Base-by-base conservation (phyloP, 2,113 vertebrate genomes). In the Phaethon lepturus region DNA sequence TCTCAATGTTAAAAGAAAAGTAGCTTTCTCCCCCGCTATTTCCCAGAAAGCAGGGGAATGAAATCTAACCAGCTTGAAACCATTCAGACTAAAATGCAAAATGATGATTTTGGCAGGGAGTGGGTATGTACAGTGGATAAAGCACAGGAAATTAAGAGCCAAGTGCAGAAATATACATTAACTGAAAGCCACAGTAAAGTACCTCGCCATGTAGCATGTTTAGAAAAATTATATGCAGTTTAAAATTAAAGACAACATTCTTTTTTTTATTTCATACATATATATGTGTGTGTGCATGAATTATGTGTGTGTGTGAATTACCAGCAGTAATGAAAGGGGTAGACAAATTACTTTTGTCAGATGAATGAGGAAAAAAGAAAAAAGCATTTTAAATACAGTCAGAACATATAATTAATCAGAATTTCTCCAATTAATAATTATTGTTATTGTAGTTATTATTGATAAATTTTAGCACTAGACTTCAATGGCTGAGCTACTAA, bases 381-480 rank as follows among this genome's bases (percentile, higher is more conserved):
- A 89, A 75, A 91, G 4, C 52, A 59, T 86, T 97, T 97, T 95
- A 93, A 93, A 88, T 93, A 86, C 85, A 91, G 55, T 60, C 94
- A 93, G 76, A 98, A 69, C 47, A 62, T 71, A 83, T 97, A 95
- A 89, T 97, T 97, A 97, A 97, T 96, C 96, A 97, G 66, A 95
- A 60, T 74, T 86, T 53, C 69, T 91, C 86, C 96, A 94, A 97
- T 97, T 97, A 97, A 92, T 95, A 98, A 97, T 97, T 96, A 97
- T 95, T 92, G 49, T 94, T 97, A 97, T 97, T 97, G 93, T 91
- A 94, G 76, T 96, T 97, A 95, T 97, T 97, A 95, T 93, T 97
- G 90, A 96, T 73, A 94, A 98, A 97, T 88, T 58, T 86, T 91
- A 71, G 38, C 87, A 96, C 87, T 93, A 91, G 69, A 79, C 74